Base-by-base conservation (phyloP, 1,140 invertebrate species). In the Lepidotrigona ventralis region DNA sequence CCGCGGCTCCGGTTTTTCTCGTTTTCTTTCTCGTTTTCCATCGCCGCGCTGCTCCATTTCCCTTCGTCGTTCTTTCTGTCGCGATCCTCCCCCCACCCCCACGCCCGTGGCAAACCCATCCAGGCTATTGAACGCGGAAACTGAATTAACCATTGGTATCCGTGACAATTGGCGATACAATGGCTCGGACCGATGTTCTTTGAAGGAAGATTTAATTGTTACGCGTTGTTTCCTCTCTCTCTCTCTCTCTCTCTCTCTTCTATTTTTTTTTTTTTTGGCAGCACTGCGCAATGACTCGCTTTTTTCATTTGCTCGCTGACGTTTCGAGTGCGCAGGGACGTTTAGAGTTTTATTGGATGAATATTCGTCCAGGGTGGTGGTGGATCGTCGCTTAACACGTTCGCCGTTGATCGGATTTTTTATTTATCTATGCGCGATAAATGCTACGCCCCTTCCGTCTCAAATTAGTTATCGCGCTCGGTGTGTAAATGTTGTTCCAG, bases 11-110 rank as follows among this genome's bases (percentile, higher is more conserved):
- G 12, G 54, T 33, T 68, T 78, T 84, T 79, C 66, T 63, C 60
- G 33, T 68, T 83, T 84, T 63, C 39, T 78, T 84, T 79, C 66
- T 63, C 60, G 33, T 68, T 84, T 84, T 63, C 39, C 39, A 46
- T 76, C 33, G 23, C 54, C 53, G 39, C 58, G 39, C 14, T 66
- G 71, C 63, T 29, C 21, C 51, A 6, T 51, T 70, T 51, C 23
- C n/a, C 14, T 46, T n/a, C 39, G 21, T 39, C 46, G n/a, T 70
- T 75, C 77, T 79, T n/a, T 26, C n/a, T 33, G 14, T 19, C 17
- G 15, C n/a, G 9, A 51, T 21, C 46, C 14, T 39, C 39, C 39
- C 39, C 39, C 6, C 39, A 12, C 23, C n/a, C n/a, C 12, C 58
- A n/a, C 23, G 58, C 58, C 58, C 12, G 23, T 60, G 23, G 58